A percentile compares a stretch with the other conserved stretches of the same genome.
These are phyloP conservation scores for Echinometra lucunter DNA, from an alignment of 53 echinoderm and acorn worm species.

Conservation along the genomic window DNA sequence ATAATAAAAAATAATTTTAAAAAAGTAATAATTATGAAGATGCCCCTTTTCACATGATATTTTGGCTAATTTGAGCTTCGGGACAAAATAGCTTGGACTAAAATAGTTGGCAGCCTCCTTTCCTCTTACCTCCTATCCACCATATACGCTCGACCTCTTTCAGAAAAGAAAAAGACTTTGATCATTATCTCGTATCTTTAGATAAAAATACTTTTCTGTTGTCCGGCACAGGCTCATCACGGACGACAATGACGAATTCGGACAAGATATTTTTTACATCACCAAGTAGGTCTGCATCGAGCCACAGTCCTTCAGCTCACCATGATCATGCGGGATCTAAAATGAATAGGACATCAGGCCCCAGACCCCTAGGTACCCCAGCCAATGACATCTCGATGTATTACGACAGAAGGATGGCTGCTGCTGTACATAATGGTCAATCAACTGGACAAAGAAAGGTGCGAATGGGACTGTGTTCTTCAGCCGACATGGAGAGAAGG, in stretches of 20 bases:
- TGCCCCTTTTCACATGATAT: too few species aligned
- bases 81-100: too few species aligned
- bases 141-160: too few species aligned
- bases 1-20: too few species aligned
- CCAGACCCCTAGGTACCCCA: constrained; percentile 62
- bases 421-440: neutral
- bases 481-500: constrained; percentile 60
- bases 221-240: neutral
- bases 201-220: neutral
- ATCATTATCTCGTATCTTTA: neutral
- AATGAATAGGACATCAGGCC: constrained; percentile 17
- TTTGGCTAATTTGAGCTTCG: too few species aligned
- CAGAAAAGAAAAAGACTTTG: neutral
- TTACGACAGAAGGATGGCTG: constrained; percentile 54
- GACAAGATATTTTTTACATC: neutral
- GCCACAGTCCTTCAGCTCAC: neutral
- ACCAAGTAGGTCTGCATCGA: neutral
- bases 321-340: neutral
- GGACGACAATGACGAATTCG: neutral
- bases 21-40: too few species aligned
- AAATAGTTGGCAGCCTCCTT: too few species aligned
- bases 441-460: neutral
- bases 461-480: constrained; percentile 25
- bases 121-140: neutral
- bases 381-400: constrained; percentile 58